These are phyloP conservation scores for Notamacropus eugenii DNA, from an alignment of 2,797 vertebrate species.

Conservation along the genomic window DNA sequence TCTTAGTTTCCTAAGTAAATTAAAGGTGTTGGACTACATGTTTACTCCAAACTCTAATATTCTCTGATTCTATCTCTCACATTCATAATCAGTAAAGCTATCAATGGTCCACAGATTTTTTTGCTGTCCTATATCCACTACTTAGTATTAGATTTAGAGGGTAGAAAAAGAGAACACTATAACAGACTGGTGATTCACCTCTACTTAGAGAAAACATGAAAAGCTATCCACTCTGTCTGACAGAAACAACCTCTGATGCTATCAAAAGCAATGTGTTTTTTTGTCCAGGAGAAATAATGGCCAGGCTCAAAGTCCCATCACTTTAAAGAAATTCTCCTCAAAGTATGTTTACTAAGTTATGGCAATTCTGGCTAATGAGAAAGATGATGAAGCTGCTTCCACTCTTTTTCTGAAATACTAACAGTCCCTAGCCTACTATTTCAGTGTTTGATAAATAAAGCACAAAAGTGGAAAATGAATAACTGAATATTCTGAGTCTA, in stretches of 20 bases:
- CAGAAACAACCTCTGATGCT: neutral
- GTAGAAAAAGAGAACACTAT: neutral
- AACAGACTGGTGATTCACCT: neutral
- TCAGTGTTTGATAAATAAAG: neutral
- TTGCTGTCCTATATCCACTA: neutral
- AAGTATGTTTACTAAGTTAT: neutral
- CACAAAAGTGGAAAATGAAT: neutral
- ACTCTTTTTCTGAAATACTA: neutral
- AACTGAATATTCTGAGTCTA: neutral
- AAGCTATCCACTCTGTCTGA: neutral
- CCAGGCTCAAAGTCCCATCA: neutral
- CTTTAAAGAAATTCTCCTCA: neutral
- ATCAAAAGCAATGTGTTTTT: neutral
- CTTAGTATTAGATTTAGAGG: neutral
- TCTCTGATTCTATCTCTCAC: neutral
- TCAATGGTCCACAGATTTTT: neutral
- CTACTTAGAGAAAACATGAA: neutral
- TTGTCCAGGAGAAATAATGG: neutral
- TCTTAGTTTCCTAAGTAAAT: neutral
- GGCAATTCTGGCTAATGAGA: neutral
- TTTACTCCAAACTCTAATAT: neutral
- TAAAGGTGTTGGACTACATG: neutral
- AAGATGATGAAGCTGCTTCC: neutral
- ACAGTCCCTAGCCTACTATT: neutral
- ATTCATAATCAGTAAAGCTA: neutral